Conservation (phyloP, 2,113 vertebrate genomes). For the Cricetomys ansorgei region DNA sequence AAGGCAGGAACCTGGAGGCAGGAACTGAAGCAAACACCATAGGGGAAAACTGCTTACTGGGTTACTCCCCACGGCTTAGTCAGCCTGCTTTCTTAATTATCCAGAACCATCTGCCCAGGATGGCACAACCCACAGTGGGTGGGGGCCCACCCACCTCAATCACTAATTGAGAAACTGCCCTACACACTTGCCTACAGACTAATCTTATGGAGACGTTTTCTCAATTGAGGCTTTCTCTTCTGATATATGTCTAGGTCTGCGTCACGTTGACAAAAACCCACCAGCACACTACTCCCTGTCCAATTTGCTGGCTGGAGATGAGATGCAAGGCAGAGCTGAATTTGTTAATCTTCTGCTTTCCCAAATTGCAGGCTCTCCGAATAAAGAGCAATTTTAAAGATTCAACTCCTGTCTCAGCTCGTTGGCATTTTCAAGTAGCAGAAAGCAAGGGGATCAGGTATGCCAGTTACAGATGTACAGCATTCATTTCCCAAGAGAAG, state of each 20-base stretch:
- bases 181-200: no score
- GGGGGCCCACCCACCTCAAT: background rate
- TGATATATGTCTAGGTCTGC: background rate
- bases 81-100: background rate
- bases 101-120: background rate
- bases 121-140: background rate
- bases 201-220: no score
- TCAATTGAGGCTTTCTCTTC: background rate
- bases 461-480: background rate
- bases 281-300: background rate
- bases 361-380: background rate
- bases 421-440: conserved; percentile 3
- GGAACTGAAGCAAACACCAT: no score
- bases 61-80: background rate
- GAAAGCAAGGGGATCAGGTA: background rate
- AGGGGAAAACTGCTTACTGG: background rate
- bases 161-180: background rate
- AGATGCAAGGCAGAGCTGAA: background rate
- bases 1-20: background rate
- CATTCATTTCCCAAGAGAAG: background rate
- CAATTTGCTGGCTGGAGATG: background rate
- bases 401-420: background rate
- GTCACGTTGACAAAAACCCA: background rate
- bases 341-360: background rate
- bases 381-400: background rate